Evolutionary conservation across 2,888 invertebrate species (phyloP), one percentile per base, ranked within the genome.

Genomic region (Leucania comma): DNA sequence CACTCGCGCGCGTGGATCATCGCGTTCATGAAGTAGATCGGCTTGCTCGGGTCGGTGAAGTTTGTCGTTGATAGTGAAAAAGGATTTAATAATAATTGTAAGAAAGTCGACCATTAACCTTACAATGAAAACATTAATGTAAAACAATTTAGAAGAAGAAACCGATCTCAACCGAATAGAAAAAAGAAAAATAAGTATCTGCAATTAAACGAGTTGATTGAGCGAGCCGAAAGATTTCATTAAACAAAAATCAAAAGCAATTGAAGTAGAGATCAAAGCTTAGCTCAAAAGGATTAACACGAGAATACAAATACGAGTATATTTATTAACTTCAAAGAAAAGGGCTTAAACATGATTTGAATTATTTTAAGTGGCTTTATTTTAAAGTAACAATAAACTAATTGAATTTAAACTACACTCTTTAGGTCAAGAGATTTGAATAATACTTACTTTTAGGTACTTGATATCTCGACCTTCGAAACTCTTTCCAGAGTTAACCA

Each of bases 1-100:
- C 97, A 97, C 90, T 97, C 97, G 1, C 97, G 95, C 0, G 97
- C 97, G 88, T 97, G 97, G 66, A 97, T 96, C 75, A 96, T 96
- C 3, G 96, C 96, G 79, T 96, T 96, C 86, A 97, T 88, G 80
- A 96, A 95, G 84, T 96, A 95, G 6, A 96, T 92, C 0, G 95
- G 95, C 88, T 96, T 94, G 87, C 90, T 93, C 0, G 83, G 22
- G 54, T 90, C 89, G 4, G 72, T 89, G 72, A 95, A 93, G 46
- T 94, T 89, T 17, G 96, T 95, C 22, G 96, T 96, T 6, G 97
- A 97, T 68, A 98, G 42, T 9, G 35, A 17, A 24, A 14, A 48
- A 12, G 26, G 0, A 9, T n/a, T n/a, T n/a, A n/a, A n/a, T n/a
- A n/a, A n/a, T 20, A 26, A 3, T 10, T n/a, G 35, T 10, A 35